phyloP scores from a whole-genome alignment of 2,888 invertebrate genomes.

The Agrenia bidenticulata region DNA sequence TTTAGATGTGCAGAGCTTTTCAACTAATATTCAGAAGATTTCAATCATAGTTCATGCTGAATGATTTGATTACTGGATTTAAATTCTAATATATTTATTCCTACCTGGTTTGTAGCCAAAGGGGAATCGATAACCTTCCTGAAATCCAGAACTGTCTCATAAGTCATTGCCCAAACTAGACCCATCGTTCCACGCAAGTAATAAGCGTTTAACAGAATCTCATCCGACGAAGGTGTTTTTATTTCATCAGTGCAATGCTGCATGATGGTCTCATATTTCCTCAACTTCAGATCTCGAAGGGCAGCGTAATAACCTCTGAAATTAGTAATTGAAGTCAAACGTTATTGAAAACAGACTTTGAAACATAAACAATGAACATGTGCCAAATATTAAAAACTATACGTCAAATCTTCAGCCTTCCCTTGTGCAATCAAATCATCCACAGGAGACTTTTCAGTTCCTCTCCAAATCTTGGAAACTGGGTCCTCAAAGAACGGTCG shows the following conservation, averaged over 20 bases:
- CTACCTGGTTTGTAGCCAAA: not conserved
- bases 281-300: slow-evolving; percentile 30
- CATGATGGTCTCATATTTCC: slow-evolving; percentile 39
- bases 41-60: too few species aligned
- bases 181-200: slow-evolving; percentile 12
- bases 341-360: slow-evolving; percentile 1
- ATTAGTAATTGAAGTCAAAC: not conserved
- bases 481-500: slow-evolving; percentile 35
- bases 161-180: not conserved
- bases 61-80: too few species aligned
- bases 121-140: slow-evolving; percentile 1
- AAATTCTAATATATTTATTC: not conserved
- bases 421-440: slow-evolving; percentile 16
- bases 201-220: slow-evolving; percentile 17
- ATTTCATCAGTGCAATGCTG: slow-evolving; percentile 47
- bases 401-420: slow-evolving; percentile 10
- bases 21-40: slow-evolving; percentile 17
- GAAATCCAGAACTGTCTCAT: slow-evolving; percentile 4
- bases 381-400: not conserved
- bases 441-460: slow-evolving; percentile 24
- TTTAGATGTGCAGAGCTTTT: slow-evolving; percentile 37
- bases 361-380: slow-evolving; percentile 4
- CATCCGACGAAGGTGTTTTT: slow-evolving; percentile 26
- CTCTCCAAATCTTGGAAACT: slow-evolving; percentile 30
- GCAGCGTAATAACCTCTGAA: slow-evolving; percentile 42